Percentiles rank a stretch among this genome's conserved stretches.
These are phyloP conservation scores for Cydia strobilella DNA, from an alignment of 1,140 invertebrate genomes.

Conservation along the genomic window DNA sequence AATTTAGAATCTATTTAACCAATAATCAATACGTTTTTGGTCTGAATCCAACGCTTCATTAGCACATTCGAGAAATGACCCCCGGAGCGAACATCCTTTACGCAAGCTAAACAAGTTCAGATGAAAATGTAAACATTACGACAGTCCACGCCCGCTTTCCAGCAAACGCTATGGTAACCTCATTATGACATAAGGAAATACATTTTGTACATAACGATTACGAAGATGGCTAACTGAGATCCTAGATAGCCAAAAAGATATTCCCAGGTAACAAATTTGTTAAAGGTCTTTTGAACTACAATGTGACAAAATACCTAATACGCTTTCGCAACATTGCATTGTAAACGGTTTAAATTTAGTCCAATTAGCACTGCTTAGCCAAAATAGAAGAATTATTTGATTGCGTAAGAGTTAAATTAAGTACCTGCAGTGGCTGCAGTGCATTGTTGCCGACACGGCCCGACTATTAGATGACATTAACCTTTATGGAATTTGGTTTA, in stretches of 20 bases:
- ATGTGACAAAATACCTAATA: background rate
- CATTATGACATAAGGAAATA: slow-evolving; percentile 24
- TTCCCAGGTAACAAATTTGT: too few relatives aligned
- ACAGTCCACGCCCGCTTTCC: slow-evolving; percentile 18
- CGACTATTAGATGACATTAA: background rate
- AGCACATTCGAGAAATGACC: slow-evolving; percentile 2
- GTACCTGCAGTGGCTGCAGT: background rate
- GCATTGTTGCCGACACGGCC: slow-evolving; percentile 1
- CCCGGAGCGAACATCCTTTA: background rate
- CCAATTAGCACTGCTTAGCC: background rate
- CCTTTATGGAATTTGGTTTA: slow-evolving; percentile 9
- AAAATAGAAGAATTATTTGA: slow-evolving; percentile 13
- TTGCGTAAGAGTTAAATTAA: background rate
- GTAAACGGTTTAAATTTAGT: slow-evolving; percentile 11
- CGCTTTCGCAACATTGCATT: background rate
- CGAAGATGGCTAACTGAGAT: slow-evolving; percentile 17
- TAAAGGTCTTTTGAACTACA: too few relatives aligned
- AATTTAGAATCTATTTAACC: background rate
- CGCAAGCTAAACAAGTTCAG: slow-evolving; percentile 22
- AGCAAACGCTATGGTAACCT: slow-evolving; percentile 12
- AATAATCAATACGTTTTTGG: background rate
- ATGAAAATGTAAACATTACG: slow-evolving; percentile 26
- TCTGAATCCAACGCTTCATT: background rate
- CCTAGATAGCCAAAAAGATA: slow-evolving; percentile 24
- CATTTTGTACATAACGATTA: slow-evolving; percentile 8